Evolutionary conservation across 1,140 invertebrate species (phyloP), one percentile per base, ranked within the genome.

Genomic region (Metopolophium dirhodum): DNA sequence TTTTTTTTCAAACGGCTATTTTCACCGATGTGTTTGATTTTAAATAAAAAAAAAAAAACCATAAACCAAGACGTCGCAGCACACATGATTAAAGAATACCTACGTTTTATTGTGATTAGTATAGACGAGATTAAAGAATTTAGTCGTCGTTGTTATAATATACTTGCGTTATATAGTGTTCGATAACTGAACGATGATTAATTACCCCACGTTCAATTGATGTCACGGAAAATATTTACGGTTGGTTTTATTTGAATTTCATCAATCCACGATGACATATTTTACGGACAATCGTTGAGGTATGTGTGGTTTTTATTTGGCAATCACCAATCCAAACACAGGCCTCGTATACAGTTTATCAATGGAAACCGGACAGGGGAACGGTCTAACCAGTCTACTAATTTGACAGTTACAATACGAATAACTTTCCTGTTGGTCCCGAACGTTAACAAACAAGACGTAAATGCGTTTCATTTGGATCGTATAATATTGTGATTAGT

Each of bases 321-420:
- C 87, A 57, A 54, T 54, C 51, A 41, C 87, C 37, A 57, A 57
- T 54, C n/a, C n/a, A 89, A 37, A 57, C 23, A 89, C 35, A 57
- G 20, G 20, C 14, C 26, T 37, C 22, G n/a, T 89, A n/a, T n/a
- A 89, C n/a, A 22, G n/a, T 89, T 89, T 54, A 89, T 89, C 87
- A 89, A 89, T 57, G 87, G 87, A 89, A 89, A 89, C 87, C 49
- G 87, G 87, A 89, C 51, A 23, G n/a, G 87, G 51, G 35, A 89
- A 88, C 86, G 45, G 86, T 47, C n/a, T 51, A 37, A 89, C 87
- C 86, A n/a, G 30, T 89, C 41, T 49, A 87, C 87, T 89, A 89
- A 89, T 89, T 54, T 57, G 87, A 89, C 87, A 89, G 87, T 54
- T 41, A 37, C n/a, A 57, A 49, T 57, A 57, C 87, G 87, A n/a